Conservation (phyloP, 2,888 invertebrate genomes). For the Xestobium rufovillosum region DNA sequence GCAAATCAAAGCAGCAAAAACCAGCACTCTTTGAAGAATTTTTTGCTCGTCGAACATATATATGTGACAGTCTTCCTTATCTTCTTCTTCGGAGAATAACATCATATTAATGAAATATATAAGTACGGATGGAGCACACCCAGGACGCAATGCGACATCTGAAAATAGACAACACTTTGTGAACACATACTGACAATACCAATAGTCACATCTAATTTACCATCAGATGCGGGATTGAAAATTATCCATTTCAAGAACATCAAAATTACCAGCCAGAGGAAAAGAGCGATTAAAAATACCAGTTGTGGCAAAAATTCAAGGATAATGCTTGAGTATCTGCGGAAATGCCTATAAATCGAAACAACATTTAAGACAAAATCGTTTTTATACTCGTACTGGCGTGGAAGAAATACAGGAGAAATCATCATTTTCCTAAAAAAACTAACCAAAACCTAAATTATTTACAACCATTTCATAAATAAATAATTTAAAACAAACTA, state of each 20-base stretch:
- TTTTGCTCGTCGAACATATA: constrained; percentile 57
- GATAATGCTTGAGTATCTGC: constrained; percentile 58
- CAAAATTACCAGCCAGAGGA: constrained; percentile 86
- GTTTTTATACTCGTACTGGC: too few relatives aligned
- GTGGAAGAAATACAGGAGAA: too few relatives aligned
- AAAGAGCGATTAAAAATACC: constrained; percentile 77
- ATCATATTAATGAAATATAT: constrained; percentile 77
- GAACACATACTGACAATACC: background rate
- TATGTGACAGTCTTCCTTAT: constrained; percentile 44
- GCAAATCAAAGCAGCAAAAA: constrained; percentile 59
- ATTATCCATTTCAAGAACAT: constrained; percentile 87
- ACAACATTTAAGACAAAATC: background rate
- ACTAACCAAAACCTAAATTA: too few relatives aligned
- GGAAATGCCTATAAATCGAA: constrained; percentile 53
- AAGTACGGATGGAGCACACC: constrained; percentile 67
- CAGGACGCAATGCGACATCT: constrained; percentile 38
- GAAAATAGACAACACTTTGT: constrained; percentile 9
- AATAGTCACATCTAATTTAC: constrained; percentile 29
- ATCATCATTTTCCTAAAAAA: too few relatives aligned
- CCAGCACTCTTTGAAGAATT: constrained; percentile 54
- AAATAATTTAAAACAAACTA: too few relatives aligned
- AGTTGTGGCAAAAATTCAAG: constrained; percentile 88
- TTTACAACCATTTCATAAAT: too few relatives aligned
- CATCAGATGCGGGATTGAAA: constrained; percentile 50
- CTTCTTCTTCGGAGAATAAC: constrained; percentile 44